Conservation (phyloP, 92 coral and sea anemone genomes). For the Parazoanthus swiftii region DNA sequence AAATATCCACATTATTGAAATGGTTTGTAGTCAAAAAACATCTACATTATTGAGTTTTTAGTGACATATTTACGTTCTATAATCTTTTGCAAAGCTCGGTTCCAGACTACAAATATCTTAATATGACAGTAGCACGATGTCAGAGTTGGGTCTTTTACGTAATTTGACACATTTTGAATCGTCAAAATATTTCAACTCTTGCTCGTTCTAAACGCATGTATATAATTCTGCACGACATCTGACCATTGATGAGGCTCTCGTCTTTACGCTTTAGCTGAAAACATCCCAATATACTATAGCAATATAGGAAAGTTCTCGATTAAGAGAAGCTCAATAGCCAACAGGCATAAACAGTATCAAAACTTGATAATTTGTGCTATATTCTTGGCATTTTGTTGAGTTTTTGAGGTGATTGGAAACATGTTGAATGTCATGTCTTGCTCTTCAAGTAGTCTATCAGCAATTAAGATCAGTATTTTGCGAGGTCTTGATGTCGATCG, state of each 20-base stretch:
- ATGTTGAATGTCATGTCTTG: slow-evolving; percentile 10
- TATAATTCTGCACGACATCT: not conserved
- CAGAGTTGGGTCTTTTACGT: not conserved
- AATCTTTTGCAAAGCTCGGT: not conserved
- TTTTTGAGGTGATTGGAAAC: not conserved
- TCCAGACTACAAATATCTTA: not conserved
- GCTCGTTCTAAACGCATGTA: not conserved
- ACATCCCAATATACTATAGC: too few relatives aligned
- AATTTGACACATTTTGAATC: not conserved
- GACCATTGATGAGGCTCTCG: not conserved
- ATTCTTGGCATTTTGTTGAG: not conserved
- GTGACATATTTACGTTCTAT: not conserved
- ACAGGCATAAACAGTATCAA: not conserved
- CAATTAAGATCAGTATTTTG: not conserved
- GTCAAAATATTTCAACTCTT: not conserved
- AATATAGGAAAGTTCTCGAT: not conserved
- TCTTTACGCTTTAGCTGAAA: too few relatives aligned
- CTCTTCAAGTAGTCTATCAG: slow-evolving; percentile 30
- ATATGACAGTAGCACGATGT: not conserved
- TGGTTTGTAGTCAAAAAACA: too few relatives aligned
- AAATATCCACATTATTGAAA: too few relatives aligned
- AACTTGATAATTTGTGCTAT: not conserved
- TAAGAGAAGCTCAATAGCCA: not conserved
- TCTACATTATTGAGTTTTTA: too few relatives aligned
- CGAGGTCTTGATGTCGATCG: not conserved